Evolutionary conservation across 2,888 invertebrate genomes (phyloP).

Genomic region (Leptopilina drosophilae): DNA sequence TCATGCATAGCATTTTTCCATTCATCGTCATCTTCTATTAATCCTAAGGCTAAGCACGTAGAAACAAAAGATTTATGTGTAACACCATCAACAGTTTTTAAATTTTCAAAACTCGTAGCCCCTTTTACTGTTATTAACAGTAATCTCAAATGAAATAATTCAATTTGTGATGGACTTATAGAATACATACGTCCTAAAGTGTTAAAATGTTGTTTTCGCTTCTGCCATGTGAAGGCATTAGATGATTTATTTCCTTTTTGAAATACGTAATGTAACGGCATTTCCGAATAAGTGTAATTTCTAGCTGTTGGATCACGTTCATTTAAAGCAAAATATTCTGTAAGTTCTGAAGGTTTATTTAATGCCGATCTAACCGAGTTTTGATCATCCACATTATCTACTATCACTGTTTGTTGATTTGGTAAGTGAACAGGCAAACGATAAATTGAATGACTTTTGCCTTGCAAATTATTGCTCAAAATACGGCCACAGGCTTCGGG

Average conservation of each 20-base stretch:
- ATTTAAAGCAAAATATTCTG: slow-evolving; percentile 31
- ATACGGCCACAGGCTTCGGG: slow-evolving; percentile 17
- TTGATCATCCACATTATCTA: slow-evolving; percentile 10
- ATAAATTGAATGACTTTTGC: slow-evolving; percentile 34
- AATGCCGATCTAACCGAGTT: not conserved
- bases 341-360: slow-evolving; percentile 1
- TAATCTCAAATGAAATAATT: slow-evolving; percentile 62
- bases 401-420: slow-evolving; percentile 49
- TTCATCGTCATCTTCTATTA: slow-evolving; percentile 46
- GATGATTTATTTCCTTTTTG: not conserved
- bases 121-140: slow-evolving; percentile 61
- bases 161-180: slow-evolving; percentile 54
- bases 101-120: slow-evolving; percentile 57
- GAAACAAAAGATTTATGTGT: slow-evolving; percentile 53
- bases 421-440: slow-evolving; percentile 68
- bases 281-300: slow-evolving; percentile 19
- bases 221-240: slow-evolving; percentile 10
- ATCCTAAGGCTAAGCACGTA: slow-evolving; percentile 43
- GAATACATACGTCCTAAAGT: slow-evolving; percentile 36
- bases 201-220: slow-evolving; percentile 6
- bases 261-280: slow-evolving; percentile 23
- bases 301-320: slow-evolving; percentile 6
- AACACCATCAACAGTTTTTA: slow-evolving; percentile 61
- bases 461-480: slow-evolving; percentile 28
- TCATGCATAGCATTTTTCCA: slow-evolving; percentile 48